phyloP scores from a whole-genome alignment of 2,797 vertebrate genomes.

The Falco berigora region DNA sequence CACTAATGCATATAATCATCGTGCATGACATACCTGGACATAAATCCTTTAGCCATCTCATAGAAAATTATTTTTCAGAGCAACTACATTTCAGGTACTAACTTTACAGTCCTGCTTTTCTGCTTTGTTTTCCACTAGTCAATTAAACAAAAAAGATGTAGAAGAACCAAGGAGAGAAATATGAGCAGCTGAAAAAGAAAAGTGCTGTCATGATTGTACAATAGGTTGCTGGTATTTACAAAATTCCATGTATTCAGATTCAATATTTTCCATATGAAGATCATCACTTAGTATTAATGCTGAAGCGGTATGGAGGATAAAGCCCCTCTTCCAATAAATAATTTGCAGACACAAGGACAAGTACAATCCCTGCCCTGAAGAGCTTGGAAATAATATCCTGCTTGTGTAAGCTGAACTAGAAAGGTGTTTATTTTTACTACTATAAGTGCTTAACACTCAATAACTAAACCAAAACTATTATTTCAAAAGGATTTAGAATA shows the following conservation, averaged over 20 bases:
- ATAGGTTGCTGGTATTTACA: conserved; percentile 3
- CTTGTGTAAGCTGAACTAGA: conserved; percentile 14
- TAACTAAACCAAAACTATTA: conserved; percentile 34
- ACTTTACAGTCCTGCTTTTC: not conserved
- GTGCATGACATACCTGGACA: not conserved
- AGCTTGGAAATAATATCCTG: conserved; percentile 49
- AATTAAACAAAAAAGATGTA: not conserved
- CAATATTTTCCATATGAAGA: conserved; percentile 43
- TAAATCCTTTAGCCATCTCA: not conserved
- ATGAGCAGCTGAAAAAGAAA: not conserved
- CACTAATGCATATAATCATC: not conserved
- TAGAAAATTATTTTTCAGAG: not conserved
- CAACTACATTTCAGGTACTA: not conserved
- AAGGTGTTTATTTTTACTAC: conserved; percentile 52
- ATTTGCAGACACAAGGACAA: conserved; percentile 33
- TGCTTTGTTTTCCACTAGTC: not conserved
- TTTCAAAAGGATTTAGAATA: conserved; percentile 38
- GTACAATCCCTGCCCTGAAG: conserved; percentile 31
- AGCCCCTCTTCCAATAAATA: conserved; percentile 18
- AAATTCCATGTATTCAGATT: not conserved
- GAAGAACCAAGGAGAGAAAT: conserved; percentile 1
- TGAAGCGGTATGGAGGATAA: not conserved
- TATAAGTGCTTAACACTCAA: conserved; percentile 18
- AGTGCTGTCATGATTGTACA: not conserved
- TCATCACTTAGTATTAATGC: conserved; percentile 13